These are phyloP conservation scores for Smutsia gigantea DNA, from an alignment of 2,797 vertebrate species.

Conservation along the genomic window DNA sequence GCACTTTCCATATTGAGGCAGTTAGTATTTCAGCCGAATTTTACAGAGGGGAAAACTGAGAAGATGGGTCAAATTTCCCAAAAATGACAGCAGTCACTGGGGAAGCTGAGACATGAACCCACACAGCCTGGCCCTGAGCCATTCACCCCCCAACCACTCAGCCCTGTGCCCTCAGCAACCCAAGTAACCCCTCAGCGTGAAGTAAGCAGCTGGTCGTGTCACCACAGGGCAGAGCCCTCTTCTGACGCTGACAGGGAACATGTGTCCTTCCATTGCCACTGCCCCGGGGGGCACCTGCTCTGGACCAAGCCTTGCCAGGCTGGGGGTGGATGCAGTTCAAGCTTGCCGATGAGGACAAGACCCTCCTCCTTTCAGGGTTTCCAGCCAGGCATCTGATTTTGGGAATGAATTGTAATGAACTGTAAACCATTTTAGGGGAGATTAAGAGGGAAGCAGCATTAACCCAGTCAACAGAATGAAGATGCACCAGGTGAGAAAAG, in stretches of 20 bases:
- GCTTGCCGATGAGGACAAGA: background rate
- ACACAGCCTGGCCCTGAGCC: background rate
- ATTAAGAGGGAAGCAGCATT: background rate
- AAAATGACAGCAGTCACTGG: background rate
- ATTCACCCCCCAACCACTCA: background rate
- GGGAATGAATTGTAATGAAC: background rate
- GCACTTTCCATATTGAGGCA: background rate
- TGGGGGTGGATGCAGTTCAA: accelerated
- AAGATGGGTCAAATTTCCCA: background rate
- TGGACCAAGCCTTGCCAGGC: background rate
- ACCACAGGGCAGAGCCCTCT: background rate
- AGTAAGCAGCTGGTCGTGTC: no score
- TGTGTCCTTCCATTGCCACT: background rate
- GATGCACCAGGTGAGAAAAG: background rate
- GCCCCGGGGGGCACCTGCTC: background rate
- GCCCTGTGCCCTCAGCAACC: background rate
- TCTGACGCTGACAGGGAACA: accelerated
- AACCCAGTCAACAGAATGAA: background rate
- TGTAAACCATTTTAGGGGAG: background rate
- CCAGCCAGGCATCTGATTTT: background rate
- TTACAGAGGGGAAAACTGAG: background rate
- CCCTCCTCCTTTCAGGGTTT: background rate
- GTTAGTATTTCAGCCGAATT: background rate
- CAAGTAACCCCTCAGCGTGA: no score
- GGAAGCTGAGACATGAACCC: background rate